A percentile compares a stretch with the other conserved stretches of the same genome.
Conservation (phyloP, 2,888 invertebrate genomes). For the Cylindroiulus punctatus region DNA sequence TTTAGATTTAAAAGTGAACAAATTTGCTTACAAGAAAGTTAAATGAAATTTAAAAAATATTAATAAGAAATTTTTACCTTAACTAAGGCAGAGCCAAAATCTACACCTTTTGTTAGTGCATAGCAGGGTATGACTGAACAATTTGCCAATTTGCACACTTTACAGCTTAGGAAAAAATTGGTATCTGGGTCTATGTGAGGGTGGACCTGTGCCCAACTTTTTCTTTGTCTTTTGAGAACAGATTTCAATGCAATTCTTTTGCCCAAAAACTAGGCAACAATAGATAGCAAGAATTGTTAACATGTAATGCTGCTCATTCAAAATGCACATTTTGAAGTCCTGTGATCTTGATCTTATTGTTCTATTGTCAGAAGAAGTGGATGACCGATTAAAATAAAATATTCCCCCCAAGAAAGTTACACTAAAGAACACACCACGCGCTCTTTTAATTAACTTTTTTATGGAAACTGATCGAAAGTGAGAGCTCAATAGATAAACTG, state of each 20-base stretch:
- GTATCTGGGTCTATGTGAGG: not conserved
- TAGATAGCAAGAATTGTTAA: conserved; percentile 1
- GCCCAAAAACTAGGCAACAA: conserved; percentile 5
- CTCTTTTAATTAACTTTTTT: not conserved
- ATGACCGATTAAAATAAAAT: conserved; percentile 42
- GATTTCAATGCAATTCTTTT: not conserved
- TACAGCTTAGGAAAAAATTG: not conserved
- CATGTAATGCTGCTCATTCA: not conserved
- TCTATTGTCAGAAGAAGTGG: conserved; percentile 48
- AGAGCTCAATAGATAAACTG: not conserved
- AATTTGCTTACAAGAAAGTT: no score
- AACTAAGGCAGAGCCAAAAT: no score
- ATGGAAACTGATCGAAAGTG: not conserved
- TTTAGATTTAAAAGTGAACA: no score
- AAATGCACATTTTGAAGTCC: conserved; percentile 7
- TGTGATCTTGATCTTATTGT: conserved; percentile 51
- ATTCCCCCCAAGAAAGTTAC: conserved; percentile 11
- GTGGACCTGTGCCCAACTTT: not conserved
- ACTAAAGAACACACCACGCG: not conserved
- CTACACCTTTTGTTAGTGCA: no score
- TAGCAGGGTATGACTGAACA: no score
- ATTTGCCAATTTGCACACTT: no score
- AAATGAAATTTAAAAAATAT: no score
- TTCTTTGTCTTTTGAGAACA: not conserved
- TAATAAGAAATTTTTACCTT: no score